Evolutionary conservation across 2,797 vertebrate genomes (phyloP).

Genomic region (Enoplosus armatus): DNA sequence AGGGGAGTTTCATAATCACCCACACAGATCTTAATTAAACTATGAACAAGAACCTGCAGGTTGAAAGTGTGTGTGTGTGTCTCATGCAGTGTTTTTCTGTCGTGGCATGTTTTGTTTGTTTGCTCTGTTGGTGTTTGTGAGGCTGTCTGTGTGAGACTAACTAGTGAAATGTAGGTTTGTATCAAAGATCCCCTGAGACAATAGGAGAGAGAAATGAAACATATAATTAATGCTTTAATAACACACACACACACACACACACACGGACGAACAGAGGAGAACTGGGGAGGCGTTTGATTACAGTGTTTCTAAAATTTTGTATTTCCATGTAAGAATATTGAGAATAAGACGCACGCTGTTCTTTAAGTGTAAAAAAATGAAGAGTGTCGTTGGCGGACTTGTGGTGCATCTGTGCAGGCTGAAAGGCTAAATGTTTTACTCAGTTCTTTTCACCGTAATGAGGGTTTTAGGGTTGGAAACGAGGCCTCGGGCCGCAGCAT

Average conservation of each 20-base stretch:
- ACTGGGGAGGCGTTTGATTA: not conserved
- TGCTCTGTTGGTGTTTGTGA: constrained; percentile 44
- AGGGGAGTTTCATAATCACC: constrained; percentile 54
- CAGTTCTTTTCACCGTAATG: constrained; percentile 15
- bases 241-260: not conserved
- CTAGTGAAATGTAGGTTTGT: constrained; percentile 18
- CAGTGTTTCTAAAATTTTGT: not conserved
- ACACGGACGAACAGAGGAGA: constrained; percentile 7
- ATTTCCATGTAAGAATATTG: not conserved
- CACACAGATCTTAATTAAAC: constrained; percentile 67
- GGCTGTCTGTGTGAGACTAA: constrained; percentile 22
- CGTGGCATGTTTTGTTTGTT: constrained; percentile 47
- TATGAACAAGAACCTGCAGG: constrained; percentile 62
- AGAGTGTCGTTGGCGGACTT: not conserved
- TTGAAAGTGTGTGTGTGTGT: constrained; percentile 22
- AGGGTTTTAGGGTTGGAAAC: not conserved
- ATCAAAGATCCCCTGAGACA: constrained; percentile 31
- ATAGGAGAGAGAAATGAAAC: constrained; percentile 15
- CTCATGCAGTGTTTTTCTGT: constrained; percentile 35
- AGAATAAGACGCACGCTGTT: not conserved
- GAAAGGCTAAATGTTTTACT: constrained; percentile 25
- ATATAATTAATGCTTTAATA: constrained; percentile 20
- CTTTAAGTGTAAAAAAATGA: not conserved
- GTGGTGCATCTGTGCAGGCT: constrained; percentile 14
- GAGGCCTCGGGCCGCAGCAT: constrained; percentile 50